phyloP scores from a whole-genome alignment of 23 tunicate genomes.

The Ascidia mentula region DNA sequence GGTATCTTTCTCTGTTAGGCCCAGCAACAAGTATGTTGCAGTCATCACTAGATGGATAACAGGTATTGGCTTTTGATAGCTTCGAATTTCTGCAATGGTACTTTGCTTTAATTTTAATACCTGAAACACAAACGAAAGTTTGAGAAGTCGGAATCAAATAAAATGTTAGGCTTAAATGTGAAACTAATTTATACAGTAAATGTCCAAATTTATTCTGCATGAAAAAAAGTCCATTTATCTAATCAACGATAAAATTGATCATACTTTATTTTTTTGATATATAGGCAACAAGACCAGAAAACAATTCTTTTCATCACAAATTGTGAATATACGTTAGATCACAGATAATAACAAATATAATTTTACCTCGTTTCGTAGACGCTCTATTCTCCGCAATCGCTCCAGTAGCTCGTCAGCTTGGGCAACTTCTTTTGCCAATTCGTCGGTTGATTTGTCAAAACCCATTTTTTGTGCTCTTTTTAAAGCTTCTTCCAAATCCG shows the following conservation, averaged over 20 bases:
- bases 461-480: slow-evolving; percentile 45
- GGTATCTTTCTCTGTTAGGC: slow-evolving; percentile 78
- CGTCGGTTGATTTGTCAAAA: slow-evolving; percentile 46
- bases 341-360: neutral
- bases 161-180: too few species aligned
- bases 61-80: slow-evolving; percentile 84
- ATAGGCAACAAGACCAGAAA: too few species aligned
- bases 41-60: slow-evolving; percentile 85
- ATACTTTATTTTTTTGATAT: too few species aligned
- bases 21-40: slow-evolving; percentile 93
- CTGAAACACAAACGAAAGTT: slow-evolving; percentile 32
- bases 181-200: too few species aligned
- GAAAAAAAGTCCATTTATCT: neutral
- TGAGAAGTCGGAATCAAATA: too few species aligned
- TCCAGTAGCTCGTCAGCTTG: slow-evolving; percentile 52
- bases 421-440: slow-evolving; percentile 48
- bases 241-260: too few species aligned
- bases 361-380: slow-evolving; percentile 68
- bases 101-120: slow-evolving; percentile 92
- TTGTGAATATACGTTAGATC: neutral
- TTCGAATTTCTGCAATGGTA: slow-evolving; percentile 92
- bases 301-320: neutral
- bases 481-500: slow-evolving; percentile 63
- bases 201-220: neutral
- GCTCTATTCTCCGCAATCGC: slow-evolving; percentile 62